Base-by-base conservation (phyloP, 2,113 vertebrate genomes). In the Zeus faber region DNA sequence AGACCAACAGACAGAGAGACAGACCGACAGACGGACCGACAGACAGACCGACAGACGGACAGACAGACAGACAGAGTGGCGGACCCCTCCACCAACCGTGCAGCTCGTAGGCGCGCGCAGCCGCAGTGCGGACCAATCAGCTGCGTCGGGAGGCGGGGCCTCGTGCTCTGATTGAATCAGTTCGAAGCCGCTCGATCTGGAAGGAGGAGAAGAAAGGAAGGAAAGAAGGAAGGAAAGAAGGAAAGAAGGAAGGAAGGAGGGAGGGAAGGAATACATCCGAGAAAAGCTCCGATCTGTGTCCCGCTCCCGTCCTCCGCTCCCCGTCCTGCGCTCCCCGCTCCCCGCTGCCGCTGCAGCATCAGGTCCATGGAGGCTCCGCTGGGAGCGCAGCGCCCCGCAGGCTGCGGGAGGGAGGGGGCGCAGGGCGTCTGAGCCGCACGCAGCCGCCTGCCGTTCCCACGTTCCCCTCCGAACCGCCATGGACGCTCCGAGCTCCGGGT, bases 121-220 rank as follows among this genome's bases (percentile, higher is more conserved):
- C 33, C 17, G 10, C 5, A 1, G n/a, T n/a, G n/a, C n/a, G 4
- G 2, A 7, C 83, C 87, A 88, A 88, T 87, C 1, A 0, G 0
- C 14, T 10, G n/a, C 7, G 5, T 26, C 5, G 0, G 51, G 5
- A 29, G 88, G 89, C 56, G 81, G 65, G 78, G 58, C 1, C 58
- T 51, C 37, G 44, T 51, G 48, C 51, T 75, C 64, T 60, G 74
- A 80, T 80, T 85, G 64, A 80, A 70, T 70, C 74, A 17, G 60
- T n/a, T n/a, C n/a, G n/a, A n/a, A 67, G 60, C 66, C 37, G 79
- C 76, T 68, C 74, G 63, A 75, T 59, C 80, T 72, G 82, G 72
- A 86, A 75, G 53, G 56, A 73, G 50, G 63, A 63, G 59, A 58
- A n/a, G 59, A 22, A 41, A 44, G 55, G 56, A 59, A 44, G 71